These are phyloP conservation scores for Lepilemur septentrionalis DNA, from an alignment of 2,797 vertebrate genomes.

Conservation along the genomic window DNA sequence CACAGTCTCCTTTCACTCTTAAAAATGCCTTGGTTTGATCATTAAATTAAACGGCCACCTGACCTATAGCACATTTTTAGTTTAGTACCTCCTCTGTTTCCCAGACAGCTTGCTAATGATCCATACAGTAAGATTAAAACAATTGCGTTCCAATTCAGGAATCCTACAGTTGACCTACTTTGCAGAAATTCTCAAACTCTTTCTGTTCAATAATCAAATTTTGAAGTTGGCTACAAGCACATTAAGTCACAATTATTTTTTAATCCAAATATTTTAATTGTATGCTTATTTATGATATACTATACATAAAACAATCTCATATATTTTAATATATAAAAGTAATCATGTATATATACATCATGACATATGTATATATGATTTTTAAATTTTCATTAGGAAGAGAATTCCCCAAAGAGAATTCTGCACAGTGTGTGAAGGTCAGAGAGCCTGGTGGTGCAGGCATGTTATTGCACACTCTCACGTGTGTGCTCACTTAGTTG, in stretches of 20 bases:
- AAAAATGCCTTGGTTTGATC: neutral
- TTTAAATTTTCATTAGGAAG: neutral
- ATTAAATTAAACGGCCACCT: neutral
- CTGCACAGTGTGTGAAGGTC: neutral
- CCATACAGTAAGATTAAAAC: neutral
- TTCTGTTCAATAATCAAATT: neutral
- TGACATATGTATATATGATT: neutral
- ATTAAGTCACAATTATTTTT: neutral
- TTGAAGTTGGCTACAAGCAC: neutral
- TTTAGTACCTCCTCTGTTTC: neutral
- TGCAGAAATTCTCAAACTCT: neutral
- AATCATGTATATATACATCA: neutral
- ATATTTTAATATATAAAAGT: neutral
- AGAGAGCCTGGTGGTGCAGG: neutral
- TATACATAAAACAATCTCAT: neutral
- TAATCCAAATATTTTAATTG: neutral
- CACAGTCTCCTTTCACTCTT: neutral
- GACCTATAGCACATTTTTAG: neutral
- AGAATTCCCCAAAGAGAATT: neutral
- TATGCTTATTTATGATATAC: neutral
- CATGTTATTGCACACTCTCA: accelerated
- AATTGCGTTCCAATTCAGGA: neutral
- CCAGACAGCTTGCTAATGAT: neutral
- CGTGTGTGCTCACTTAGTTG: neutral
- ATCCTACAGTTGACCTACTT: neutral